These are phyloP conservation scores for Ephialtes manifestator DNA, from an alignment of 2,888 invertebrate genomes.

Conservation along the genomic window DNA sequence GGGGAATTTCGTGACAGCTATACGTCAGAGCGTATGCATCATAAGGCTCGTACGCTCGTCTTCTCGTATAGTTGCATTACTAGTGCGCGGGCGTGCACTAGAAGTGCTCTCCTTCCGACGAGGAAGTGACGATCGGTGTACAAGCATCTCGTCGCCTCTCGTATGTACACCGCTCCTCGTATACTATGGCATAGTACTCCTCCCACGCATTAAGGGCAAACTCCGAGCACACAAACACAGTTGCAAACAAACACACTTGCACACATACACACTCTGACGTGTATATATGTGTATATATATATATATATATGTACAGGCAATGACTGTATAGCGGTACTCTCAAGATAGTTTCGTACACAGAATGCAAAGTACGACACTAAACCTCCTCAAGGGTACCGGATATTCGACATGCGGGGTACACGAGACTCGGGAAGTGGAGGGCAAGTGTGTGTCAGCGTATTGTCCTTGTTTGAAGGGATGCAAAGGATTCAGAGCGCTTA, in stretches of 20 bases:
- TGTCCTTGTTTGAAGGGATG: not conserved
- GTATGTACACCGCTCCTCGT: not conserved
- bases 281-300: not conserved
- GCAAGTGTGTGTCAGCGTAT: not conserved
- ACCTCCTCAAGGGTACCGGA: slow-evolving; percentile 19
- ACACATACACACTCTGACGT: not conserved
- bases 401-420: slow-evolving; percentile 41
- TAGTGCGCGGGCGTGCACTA: slow-evolving; percentile 32
- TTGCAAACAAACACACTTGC: not conserved
- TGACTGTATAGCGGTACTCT: slow-evolving; percentile 14
- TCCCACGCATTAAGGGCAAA: slow-evolving; percentile 22
- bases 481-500: not conserved
- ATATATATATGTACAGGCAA: slow-evolving; percentile 2
- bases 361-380: slow-evolving; percentile 18
- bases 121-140: slow-evolving; percentile 62
- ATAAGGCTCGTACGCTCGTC: not conserved
- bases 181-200: not conserved
- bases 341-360: slow-evolving; percentile 31
- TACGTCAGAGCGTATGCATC: slow-evolving; percentile 25
- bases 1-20: slow-evolving; percentile 65
- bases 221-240: not conserved
- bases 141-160: slow-evolving; percentile 43
- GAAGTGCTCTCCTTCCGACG: slow-evolving; percentile 47
- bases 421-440: slow-evolving; percentile 10
- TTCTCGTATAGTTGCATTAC: slow-evolving; percentile 31